Percentiles rank a stretch among this genome's conserved stretches.
phyloP scores from a whole-genome alignment of 2,888 invertebrate species.

The Listrodromus nycthemerus region DNA sequence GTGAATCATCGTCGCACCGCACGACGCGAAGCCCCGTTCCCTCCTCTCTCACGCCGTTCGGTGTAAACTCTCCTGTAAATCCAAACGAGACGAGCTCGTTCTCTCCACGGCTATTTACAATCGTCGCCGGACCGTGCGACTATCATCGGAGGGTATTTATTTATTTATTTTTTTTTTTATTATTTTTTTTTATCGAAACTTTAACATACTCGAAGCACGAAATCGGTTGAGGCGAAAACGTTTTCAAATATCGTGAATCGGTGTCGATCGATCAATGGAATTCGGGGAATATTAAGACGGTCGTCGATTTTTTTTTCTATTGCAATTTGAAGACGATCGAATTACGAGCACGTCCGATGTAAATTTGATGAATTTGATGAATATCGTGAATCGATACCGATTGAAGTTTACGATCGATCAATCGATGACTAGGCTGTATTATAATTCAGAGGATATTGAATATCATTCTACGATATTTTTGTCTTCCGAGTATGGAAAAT shows the following conservation, averaged over 20 bases:
- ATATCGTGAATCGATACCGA: neutral
- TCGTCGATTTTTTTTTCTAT: neutral
- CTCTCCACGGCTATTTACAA: constrained; percentile 43
- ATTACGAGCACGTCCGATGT: neutral
- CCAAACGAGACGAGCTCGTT: constrained; percentile 47
- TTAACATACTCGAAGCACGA: constrained; percentile 3
- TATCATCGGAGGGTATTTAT: constrained; percentile 16
- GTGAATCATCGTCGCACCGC: constrained; percentile 68
- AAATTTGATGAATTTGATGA: neutral
- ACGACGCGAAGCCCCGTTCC: constrained; percentile 40
- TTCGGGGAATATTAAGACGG: no score
- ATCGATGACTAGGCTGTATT: neutral
- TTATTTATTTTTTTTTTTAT: neutral
- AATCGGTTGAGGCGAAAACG: neutral
- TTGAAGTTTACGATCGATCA: neutral
- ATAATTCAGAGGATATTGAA: neutral
- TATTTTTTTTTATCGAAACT: neutral
- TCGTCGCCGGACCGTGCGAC: constrained; percentile 50
- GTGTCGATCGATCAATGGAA: neutral
- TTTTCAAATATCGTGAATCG: neutral
- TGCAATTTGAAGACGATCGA: neutral
- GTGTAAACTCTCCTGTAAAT: constrained; percentile 59
- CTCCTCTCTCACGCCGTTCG: constrained; percentile 19
- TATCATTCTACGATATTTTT: neutral
- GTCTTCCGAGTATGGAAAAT: neutral